These are phyloP conservation scores for Pachycephus smyrnensis DNA, from an alignment of 2,888 invertebrate species.

Conservation along the genomic window DNA sequence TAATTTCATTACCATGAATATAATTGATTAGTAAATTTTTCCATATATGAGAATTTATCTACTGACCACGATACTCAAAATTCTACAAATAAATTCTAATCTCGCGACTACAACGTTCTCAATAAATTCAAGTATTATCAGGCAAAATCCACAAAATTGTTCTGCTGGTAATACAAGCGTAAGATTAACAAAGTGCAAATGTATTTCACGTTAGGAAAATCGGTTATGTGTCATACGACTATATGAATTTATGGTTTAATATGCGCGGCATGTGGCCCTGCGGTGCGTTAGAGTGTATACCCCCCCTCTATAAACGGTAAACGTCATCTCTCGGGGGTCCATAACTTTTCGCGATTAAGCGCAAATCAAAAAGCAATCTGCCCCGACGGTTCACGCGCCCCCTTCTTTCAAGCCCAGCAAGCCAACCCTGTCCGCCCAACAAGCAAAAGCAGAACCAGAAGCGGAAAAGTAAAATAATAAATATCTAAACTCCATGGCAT, in stretches of 20 bases:
- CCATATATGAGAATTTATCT: background rate
- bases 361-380: constrained; percentile 66
- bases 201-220: background rate
- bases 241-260: constrained; percentile 63
- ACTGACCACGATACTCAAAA: no score
- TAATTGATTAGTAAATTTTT: background rate
- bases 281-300: constrained; percentile 29
- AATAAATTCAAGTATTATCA: background rate
- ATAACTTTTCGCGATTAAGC: constrained; percentile 65
- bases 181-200: background rate
- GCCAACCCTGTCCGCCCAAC: background rate
- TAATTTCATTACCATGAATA: background rate
- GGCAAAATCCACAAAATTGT: background rate
- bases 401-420: background rate
- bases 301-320: constrained; percentile 32
- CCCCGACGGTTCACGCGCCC: constrained; percentile 34
- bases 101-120: background rate
- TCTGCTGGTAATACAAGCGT: background rate
- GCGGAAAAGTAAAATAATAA: constrained; percentile 52
- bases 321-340: constrained; percentile 47
- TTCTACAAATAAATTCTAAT: background rate
- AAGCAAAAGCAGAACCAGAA: background rate
- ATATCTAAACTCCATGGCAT: constrained; percentile 33
- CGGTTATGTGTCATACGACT: background rate
- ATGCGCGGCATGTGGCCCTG: constrained; percentile 43